Base-by-base conservation (phyloP, 2,888 invertebrate genomes). In the Apotomis betuletana region DNA sequence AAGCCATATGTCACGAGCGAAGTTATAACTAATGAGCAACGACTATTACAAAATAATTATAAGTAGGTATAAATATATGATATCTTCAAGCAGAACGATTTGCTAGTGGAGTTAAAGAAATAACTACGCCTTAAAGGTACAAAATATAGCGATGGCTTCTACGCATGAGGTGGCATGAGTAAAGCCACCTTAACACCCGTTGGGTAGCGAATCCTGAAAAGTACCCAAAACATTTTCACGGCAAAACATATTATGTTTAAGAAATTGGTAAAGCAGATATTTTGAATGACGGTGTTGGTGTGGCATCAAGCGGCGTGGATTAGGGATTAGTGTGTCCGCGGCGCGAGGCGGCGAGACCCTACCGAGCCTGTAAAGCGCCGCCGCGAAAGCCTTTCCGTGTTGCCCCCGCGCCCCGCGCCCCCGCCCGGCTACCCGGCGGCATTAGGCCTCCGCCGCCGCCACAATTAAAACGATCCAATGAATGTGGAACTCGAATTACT, bases 341-440 rank as follows among this genome's bases (percentile, higher is more conserved):
- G 73, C 73, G 73, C 71, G 76, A 74, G 74, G 74, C 80, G 80
- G 79, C 80, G 78, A 78, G n/a, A n/a, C n/a, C n/a, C n/a, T n/a
- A n/a, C 79, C 77, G 76, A 78, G 77, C 83, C 83, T 90, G 80
- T 87, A 86, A 90, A 86, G 87, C 87, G 87, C 89, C 90, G 90
- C 89, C 89, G 87, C 91, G 85, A 92, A 88, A 92, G 92, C 92
- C 91, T 92, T 92, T 92, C 90, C 91, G 90, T 92, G 92, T 92
- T 84, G 85, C 85, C 74, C 77, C 74, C 55, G 74, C 62, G 74
- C 63, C 74, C 75, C 74, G 69, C 75, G 52, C 72, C 65, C 77
- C 63, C 41, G 46, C 55, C 55, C 59, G 8, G 8, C 62, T 1
- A 64, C 70, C 59, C 74, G 57, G 10, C 67, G 60, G 65, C 65